phyloP scores from a whole-genome alignment of 2,888 invertebrate genomes.

The Maniola hyperantus region DNA sequence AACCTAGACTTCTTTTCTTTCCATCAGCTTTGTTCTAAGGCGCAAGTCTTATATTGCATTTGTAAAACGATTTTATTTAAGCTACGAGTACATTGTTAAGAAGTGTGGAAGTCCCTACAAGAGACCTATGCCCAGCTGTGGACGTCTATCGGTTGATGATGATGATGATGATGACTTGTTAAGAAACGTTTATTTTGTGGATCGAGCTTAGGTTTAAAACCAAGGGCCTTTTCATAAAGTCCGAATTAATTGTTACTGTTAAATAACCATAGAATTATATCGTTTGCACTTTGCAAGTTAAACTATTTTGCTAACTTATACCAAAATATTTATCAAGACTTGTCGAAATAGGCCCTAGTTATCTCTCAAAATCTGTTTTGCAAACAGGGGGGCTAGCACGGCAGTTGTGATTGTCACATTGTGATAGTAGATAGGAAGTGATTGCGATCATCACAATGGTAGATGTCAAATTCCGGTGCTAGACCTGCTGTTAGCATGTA shows the following conservation, averaged over 20 bases:
- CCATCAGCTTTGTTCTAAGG: too few relatives aligned
- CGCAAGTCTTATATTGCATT: too few relatives aligned
- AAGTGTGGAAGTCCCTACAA: too few relatives aligned
- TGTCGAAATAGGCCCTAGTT: not conserved
- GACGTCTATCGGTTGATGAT: too few relatives aligned
- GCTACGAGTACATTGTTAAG: too few relatives aligned
- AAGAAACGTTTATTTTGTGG: not conserved
- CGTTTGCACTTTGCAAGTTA: constrained; percentile 9
- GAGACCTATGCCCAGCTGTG: too few relatives aligned
- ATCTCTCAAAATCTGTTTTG: not conserved
- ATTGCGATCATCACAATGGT: not conserved
- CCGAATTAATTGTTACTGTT: constrained; percentile 5
- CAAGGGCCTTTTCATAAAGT: not conserved
- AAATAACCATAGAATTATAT: constrained; percentile 4
- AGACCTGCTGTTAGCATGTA: not conserved
- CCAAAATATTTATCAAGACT: constrained; percentile 8
- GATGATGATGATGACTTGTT: too few relatives aligned
- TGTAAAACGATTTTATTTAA: too few relatives aligned
- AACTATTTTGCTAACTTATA: not conserved
- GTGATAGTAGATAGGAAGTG: not conserved
- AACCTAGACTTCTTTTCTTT: too few relatives aligned
- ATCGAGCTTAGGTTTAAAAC: not conserved
- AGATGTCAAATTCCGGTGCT: not conserved
- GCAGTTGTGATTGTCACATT: not conserved
- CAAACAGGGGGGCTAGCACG: not conserved